Conservation (phyloP, 1,140 invertebrate genomes). For the Rhopalosiphum maidis region DNA sequence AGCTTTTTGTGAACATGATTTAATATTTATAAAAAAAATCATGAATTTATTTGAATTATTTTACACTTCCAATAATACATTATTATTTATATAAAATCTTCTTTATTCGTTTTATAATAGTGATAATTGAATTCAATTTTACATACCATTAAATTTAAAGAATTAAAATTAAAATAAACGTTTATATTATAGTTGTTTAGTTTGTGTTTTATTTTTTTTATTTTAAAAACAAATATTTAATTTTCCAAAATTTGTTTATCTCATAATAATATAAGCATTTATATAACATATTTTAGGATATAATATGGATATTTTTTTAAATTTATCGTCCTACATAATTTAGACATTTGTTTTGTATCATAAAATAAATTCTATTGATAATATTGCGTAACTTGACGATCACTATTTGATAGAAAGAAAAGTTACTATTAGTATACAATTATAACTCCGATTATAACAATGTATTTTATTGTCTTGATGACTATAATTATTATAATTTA, state of each 20-base stretch:
- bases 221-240: neutral
- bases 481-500: neutral
- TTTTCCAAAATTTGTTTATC: neutral
- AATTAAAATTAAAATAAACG: neutral
- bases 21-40: neutral
- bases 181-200: neutral
- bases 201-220: neutral
- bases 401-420: neutral
- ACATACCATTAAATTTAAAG: neutral
- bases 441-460: neutral
- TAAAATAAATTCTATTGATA: neutral
- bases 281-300: neutral
- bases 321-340: neutral
- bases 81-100: neutral
- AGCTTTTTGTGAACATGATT: too few species aligned
- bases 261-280: neutral
- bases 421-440: neutral
- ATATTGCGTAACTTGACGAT: neutral
- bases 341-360: neutral
- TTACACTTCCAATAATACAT: neutral
- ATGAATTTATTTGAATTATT: neutral
- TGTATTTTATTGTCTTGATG: neutral
- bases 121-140: neutral
- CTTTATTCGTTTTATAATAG: neutral
- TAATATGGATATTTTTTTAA: neutral